Evolutionary conservation across 2,797 vertebrate species (phyloP).

Genomic region (Crax fasciolata): DNA sequence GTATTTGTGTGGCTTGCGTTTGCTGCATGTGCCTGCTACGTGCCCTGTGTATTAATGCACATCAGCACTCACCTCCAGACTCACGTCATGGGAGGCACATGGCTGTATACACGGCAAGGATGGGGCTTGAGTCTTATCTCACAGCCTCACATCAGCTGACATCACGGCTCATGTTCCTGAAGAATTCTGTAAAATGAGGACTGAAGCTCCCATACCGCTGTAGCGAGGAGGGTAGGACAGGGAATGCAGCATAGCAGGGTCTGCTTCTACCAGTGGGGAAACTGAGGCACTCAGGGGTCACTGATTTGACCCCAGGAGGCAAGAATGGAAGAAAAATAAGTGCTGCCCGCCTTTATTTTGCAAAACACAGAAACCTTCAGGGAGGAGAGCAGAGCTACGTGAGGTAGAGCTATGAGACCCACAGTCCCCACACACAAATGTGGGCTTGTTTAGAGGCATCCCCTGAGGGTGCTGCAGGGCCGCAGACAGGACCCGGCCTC

Average conservation of each 20-base stretch:
- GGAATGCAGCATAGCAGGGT: rapidly evolving
- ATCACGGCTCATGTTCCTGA: rapidly evolving
- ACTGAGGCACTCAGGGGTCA: neutral
- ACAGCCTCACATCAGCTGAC: neutral
- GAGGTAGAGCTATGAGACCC: neutral
- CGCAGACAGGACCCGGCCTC: neutral
- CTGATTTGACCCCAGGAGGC: neutral
- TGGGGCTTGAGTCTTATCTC: neutral
- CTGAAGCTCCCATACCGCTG: neutral
- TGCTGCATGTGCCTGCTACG: neutral
- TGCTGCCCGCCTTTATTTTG: neutral
- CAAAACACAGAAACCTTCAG: neutral
- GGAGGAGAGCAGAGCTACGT: neutral
- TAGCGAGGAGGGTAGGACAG: rapidly evolving
- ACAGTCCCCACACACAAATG: rapidly evolving
- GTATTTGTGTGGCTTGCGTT: neutral
- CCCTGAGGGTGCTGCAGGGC: neutral
- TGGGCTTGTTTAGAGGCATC: rapidly evolving
- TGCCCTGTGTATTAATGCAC: neutral
- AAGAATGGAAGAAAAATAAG: rapidly evolving
- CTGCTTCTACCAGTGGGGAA: neutral
- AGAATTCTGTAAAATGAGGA: rapidly evolving
- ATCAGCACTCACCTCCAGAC: neutral
- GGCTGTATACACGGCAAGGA: neutral
- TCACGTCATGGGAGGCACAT: rapidly evolving